phyloP scores from a whole-genome alignment of 2,113 vertebrate genomes.

The Zootoca vivipara region DNA sequence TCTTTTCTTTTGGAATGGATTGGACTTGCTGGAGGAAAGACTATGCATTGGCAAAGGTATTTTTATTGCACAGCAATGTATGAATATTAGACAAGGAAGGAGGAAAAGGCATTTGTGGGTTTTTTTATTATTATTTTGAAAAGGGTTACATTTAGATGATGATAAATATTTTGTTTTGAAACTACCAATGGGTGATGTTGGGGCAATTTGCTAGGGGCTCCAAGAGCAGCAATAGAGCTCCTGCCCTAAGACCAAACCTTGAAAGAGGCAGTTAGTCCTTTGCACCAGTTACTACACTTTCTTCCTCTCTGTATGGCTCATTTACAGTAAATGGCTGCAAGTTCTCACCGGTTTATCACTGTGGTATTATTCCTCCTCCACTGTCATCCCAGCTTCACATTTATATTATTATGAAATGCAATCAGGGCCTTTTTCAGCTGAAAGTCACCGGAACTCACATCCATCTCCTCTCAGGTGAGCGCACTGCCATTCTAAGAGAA shows the following conservation, averaged over 20 bases:
- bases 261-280: too few species aligned
- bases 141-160: background rate
- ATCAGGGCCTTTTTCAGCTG: too few species aligned
- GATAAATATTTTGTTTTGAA: background rate
- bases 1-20: conserved; percentile 49
- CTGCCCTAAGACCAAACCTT: background rate
- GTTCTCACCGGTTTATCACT: too few species aligned
- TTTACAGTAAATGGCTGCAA: too few species aligned
- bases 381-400: too few species aligned
- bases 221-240: background rate
- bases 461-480: too few species aligned
- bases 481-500: too few species aligned
- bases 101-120: background rate
- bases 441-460: too few species aligned
- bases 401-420: too few species aligned
- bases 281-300: too few species aligned
- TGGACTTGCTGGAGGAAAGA: conserved; percentile 36
- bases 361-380: too few species aligned
- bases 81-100: accelerated
- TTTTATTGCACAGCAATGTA: conserved; percentile 21
- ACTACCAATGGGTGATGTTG: background rate
- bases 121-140: accelerated
- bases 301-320: too few species aligned
- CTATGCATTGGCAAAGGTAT: background rate
- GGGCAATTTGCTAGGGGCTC: background rate